Base-by-base conservation (phyloP, 1,140 invertebrate genomes). In the Drosophila sp. region DNA sequence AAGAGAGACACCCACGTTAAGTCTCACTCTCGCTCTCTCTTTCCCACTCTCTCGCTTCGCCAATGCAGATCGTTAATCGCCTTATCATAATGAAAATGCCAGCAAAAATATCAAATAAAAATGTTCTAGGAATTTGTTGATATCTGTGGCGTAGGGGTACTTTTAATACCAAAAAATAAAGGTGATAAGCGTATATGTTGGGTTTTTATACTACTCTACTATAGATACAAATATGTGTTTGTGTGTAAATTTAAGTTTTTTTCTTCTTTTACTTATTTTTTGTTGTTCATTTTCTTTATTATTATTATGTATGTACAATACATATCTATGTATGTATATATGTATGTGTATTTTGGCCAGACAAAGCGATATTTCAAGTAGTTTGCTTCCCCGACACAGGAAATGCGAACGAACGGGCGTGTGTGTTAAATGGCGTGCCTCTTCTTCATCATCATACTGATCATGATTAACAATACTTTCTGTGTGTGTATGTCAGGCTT, bases 41-140 rank as follows among this genome's bases (percentile, higher is more conserved):
- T 30, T 23, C 35, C 50, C 33, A 3, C 11, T 38, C 40, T 11
- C 32, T 33, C 38, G 38, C 55, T 54, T 41, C 29, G 5, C 32
- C 29, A 10, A 35, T 38, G 57, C 35, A 8, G 58, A 47, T 64
- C 64, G 63, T 63, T 55, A 50, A 56, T 66, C 33, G 30, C 41
- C 73, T 85, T 85, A 85, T 85, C 82, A 76, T 27, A 68, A 66
- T 69, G 50, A 64, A 74, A 81, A 81, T 66, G 50, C 62, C 64
- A 71, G 56, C 30, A 76, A 76, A 41, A 76, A 58, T 70, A 50
- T 25, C 23, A 27, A 50, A 27, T 25, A 55, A 50, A 70, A 70
- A 60, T 68, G 66, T 86, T 76, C 83, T 79, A 76, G 30, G 79
- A 86, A 86, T 71, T 87, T 86, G 75, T 87, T 86, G 79, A 87